Conservation (phyloP, 2,113 vertebrate species). For the Dromas ardeola region DNA sequence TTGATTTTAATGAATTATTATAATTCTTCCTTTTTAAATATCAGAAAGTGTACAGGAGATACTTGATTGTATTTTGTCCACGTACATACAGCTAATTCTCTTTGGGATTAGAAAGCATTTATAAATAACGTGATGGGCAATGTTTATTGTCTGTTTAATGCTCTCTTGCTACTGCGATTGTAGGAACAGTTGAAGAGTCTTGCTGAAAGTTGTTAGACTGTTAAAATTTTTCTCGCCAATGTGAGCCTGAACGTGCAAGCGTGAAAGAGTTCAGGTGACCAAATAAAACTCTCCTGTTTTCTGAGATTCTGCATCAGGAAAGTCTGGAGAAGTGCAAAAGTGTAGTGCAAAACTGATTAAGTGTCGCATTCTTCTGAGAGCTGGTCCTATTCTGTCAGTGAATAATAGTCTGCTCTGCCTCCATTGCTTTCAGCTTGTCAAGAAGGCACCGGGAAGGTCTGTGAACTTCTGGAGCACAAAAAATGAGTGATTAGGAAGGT, state of each 20-base stretch:
- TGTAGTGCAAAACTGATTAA: neutral
- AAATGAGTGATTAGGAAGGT: neutral
- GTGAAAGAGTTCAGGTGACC: neutral
- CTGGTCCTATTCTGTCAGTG: neutral
- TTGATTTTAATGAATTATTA: neutral
- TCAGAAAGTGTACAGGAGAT: neutral
- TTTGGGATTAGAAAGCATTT: neutral
- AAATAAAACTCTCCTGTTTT: neutral
- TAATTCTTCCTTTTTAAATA: neutral
- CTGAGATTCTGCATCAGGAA: neutral
- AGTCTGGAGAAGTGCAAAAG: neutral
- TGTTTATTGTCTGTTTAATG: neutral
- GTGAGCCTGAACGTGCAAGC: neutral
- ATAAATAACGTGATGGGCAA: neutral
- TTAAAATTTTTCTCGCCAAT: neutral
- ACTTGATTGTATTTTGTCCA: neutral
- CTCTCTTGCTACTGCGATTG: neutral
- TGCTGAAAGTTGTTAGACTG: neutral
- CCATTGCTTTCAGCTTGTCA: neutral
- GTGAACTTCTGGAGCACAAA: neutral
- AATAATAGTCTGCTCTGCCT: neutral
- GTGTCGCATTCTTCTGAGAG: neutral
- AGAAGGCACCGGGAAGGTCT: neutral
- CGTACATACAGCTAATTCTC: neutral
- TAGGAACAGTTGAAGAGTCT: neutral